Evolutionary conservation across 2,113 vertebrate species (phyloP), one percentile per base, ranked within the genome.

Genomic region (Ceyx cyanopectus): DNA sequence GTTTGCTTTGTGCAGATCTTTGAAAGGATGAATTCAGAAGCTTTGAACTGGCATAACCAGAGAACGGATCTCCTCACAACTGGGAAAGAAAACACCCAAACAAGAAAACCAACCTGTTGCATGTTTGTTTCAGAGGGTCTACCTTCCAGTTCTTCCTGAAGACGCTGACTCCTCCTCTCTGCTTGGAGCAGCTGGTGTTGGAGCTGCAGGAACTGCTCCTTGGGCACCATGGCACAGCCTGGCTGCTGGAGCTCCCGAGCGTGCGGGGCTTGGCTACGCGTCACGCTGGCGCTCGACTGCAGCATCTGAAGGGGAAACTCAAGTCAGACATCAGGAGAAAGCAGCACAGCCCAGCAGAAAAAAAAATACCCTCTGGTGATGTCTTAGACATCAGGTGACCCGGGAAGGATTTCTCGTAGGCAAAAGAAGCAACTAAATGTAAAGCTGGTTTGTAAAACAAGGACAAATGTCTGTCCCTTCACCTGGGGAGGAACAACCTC

Each of bases 131-230:
- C 98, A 1, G 96, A 97, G 79, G 97, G 81, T 94, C 95, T 96
- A 34, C 93, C 96, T 85, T 98, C 95, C 8, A 98, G 96, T 32
- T 99, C 98, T 8, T 99, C 98, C 53, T 97, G 97, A 16, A 97
- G 98, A 75, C 94, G 97, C 37, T 97, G 98, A 43, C 96, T 97
- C 41, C 97, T 97, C 92, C 97, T 95, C 77, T 98, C 98, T 1
- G 97, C 97, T 54, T 98, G 98, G 4, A 97, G 95, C 72, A 99
- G 97, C 94, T 97, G 97, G n/a, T 98, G 97, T 10, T 98, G 98
- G 83, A 97, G 97, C 96, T 98, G 98, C 87, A 97, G 96, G 96
- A 98, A 96, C 82, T 98, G 98, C 5, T 99, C 99, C 58, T 96
- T 97, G 77, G 99, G 98, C 92, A 98, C 97, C 85, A 96, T 34